Conservation (phyloP, 2,888 invertebrate genomes). For the Acronicta aceris region DNA sequence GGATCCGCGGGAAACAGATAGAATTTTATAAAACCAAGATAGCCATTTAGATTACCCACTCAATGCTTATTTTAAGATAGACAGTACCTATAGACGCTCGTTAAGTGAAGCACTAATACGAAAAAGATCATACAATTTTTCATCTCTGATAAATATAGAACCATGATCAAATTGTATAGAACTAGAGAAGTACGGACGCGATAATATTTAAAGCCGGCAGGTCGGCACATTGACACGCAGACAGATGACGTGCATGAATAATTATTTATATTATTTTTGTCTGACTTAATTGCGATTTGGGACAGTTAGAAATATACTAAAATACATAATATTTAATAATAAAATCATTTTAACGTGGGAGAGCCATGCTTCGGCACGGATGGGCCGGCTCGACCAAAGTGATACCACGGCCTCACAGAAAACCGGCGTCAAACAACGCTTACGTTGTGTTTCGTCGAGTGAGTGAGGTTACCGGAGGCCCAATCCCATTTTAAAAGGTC, state of each 20-base stretch:
- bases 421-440: too few relatives aligned
- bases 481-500: too few relatives aligned
- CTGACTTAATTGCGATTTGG: constrained; percentile 32
- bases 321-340: background rate
- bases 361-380: too few relatives aligned
- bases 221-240: constrained; percentile 36
- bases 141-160: constrained; percentile 66
- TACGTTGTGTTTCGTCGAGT: too few relatives aligned
- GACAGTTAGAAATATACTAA: background rate
- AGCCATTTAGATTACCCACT: background rate
- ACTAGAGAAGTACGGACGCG: constrained; percentile 20
- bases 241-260: constrained; percentile 33
- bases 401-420: too few relatives aligned
- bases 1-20: too few relatives aligned
- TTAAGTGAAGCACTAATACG: constrained; percentile 41
- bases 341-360: too few relatives aligned
- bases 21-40: background rate
- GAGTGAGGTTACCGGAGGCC: too few relatives aligned
- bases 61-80: background rate
- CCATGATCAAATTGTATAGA: constrained; percentile 47
- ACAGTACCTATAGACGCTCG: too few relatives aligned
- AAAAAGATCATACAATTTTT: constrained; percentile 66
- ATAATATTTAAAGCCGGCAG: constrained; percentile 36
- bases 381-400: too few relatives aligned
- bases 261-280: constrained; percentile 29